Base-by-base conservation (phyloP, 2,888 invertebrate genomes). In the Cabera pusaria region DNA sequence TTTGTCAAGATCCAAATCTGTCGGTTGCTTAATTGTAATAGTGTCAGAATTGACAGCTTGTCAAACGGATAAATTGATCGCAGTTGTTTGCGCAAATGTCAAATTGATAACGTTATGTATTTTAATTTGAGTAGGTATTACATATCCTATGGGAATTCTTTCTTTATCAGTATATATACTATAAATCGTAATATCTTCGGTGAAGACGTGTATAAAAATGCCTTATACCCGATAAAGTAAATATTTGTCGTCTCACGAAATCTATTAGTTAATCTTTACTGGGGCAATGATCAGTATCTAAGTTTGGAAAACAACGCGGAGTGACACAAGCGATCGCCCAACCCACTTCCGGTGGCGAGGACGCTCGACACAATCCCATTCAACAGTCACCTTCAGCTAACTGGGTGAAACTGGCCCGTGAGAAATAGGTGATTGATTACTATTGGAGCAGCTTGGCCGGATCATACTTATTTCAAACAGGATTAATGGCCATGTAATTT, bases 1-100 rank as follows among this genome's bases (percentile, higher is more conserved):
- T 74, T 75, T 75, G 69, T 64, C 60, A 67, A 71, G 79, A 69
- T 71, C 77, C 60, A 66, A 65, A 63, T 76, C 65, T 66, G 74
- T 75, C 77, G 74, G 82, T 85, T 86, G 77, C 79, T 86, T 88
- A 88, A 87, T 88, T 87, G 87, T 87, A 78, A 80, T 79, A 78
- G 71, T 81, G 83, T 80, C 83, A 76, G 59, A 59, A 68, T 68
- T 84, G 87, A 87, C 85, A 86, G 65, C 64, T 75, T 87, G 87
- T 87, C 87, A 83, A 56, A 70, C 57, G 76, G 72, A 82, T 82
- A 84, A 82, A 87, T 85, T 85, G 87, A 88, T 87, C 68, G 67
- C 70, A 66, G 77, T 77, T 87, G 86, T 85, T 87, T 87, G 84
- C 82, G 82, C 75, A 82, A 84, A 82, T 72, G 75, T 71, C 72